Evolutionary conservation across 2,797 vertebrate genomes (phyloP), one percentile per base, ranked within the genome.

Genomic region (Threskiornis aethiopicus): DNA sequence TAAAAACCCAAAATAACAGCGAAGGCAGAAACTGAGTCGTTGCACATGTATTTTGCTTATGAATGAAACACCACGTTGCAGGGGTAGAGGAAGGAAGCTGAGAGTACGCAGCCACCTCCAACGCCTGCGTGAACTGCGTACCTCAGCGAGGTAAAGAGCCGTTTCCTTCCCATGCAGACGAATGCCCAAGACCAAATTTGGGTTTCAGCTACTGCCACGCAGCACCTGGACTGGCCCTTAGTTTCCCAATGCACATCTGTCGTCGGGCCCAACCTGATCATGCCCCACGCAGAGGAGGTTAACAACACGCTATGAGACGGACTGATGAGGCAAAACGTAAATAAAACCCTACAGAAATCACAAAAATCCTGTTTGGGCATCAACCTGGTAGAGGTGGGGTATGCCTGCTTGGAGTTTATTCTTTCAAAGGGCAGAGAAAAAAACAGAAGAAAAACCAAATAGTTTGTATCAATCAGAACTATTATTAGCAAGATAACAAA

Each of bases 371-470:
- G 54, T 33, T 33, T 90, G 26, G 31, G 35, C 16, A 10, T 6
- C 47, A 90, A 46, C 2, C 28, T 70, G 44, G 71, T 29, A 33
- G 31, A 39, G 49, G 16, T 12, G 2, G 1, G 21, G 14, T 31
- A 9, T 12, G 24, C 13, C 58, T 82, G 35, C 41, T 1, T 58
- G 14, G 31, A 54, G 26, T 35, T 89, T 67, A 51, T 21, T 33
- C 15, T 80, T 62, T 39, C 19, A 33, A 62, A 89, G 42, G 49
- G 26, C 47, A 61, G 11, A 84, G 33, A 8, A 87, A 52, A 52
- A 54, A 37, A 0, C 1, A 37, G 17, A n/a, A 44, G 5, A 10
- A 25, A 35, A 51, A 29, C 1, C n/a, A 73, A 11, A 52, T 2
- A n/a, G 46, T 37, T 92, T 26, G 5, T 21, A 51, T 42, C 37